Evolutionary conservation across 1,140 invertebrate species (phyloP), one percentile per base, ranked within the genome.

Genomic region (Xylocopa sonorina): DNA sequence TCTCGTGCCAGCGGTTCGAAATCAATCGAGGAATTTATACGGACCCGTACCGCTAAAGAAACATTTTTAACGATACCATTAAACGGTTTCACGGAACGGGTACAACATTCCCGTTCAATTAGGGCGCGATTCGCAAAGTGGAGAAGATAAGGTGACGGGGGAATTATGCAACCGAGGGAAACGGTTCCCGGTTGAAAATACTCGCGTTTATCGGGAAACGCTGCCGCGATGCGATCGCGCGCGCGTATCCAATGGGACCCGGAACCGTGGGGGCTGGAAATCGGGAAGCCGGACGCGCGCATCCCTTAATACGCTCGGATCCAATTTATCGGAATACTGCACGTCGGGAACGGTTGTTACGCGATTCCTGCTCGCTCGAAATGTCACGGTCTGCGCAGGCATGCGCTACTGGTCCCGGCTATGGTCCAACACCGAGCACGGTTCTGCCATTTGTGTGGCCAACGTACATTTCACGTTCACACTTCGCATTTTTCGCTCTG

Each of bases 321-420:
- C 76, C 76, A 80, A 86, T 86, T 86, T 83, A 83, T 85, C 73
- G 83, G 68, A 80, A 85, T 84, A 75, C 67, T 60, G 84, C 58
- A 60, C 73, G 78, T 80, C 80, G 80, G 72, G 78, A 85, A 85
- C 71, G 51, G 68, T 53, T 38, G 80, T 85, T 85, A 78, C 67
- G 83, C 75, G 71, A 85, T 85, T 85, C 60, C 71, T 55, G 48
- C 53, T 43, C 63, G 69, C 62, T 84, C 53, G 74, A 86, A 86
- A 86, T 86, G 84, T 69, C 83, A 55, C 48, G 76, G 46, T 72
- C 73, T 55, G 64, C n/a, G n/a, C n/a, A n/a, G n/a, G n/a, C n/a
- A n/a, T n/a, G n/a, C n/a, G n/a, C n/a, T n/a, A n/a, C n/a, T n/a
- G n/a, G n/a, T n/a, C n/a, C n/a, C n/a, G n/a, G n/a, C n/a, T n/a